Percentiles rank a stretch among this genome's conserved stretches.
phyloP scores from a whole-genome alignment of 2,113 vertebrate species.

The Copsychus sechellarum region DNA sequence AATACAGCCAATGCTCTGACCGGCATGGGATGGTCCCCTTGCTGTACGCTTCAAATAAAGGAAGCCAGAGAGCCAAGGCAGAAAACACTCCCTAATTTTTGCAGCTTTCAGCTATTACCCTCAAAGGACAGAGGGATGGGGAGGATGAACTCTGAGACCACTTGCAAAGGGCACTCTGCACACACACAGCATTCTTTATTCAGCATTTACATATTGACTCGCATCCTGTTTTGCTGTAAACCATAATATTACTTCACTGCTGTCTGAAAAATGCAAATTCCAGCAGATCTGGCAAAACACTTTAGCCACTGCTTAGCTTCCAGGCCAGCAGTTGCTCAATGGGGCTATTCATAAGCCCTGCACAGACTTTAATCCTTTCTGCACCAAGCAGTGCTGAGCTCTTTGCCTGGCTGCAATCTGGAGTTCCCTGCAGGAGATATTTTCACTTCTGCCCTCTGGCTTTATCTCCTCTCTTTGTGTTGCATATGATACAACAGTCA shows the following conservation, averaged over 20 bases:
- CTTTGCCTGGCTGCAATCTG: neutral
- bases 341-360: slow-evolving; percentile 19
- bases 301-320: slow-evolving; percentile 15
- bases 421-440: neutral
- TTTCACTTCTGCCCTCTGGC: slow-evolving; percentile 20
- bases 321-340: slow-evolving; percentile 44
- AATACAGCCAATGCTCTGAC: slow-evolving; percentile 59
- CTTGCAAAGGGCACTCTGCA: neutral
- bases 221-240: slow-evolving; percentile 58
- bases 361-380: neutral
- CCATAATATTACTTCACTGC: neutral
- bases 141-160: slow-evolving; percentile 10
- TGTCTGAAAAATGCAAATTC: slow-evolving; percentile 19
- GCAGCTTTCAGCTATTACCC: slow-evolving; percentile 58
- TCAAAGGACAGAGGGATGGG: slow-evolving; percentile 63
- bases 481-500: neutral
- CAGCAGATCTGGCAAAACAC: slow-evolving; percentile 44
- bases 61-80: slow-evolving; percentile 20
- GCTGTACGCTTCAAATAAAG: slow-evolving; percentile 61
- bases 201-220: neutral
- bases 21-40: slow-evolving; percentile 34
- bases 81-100: neutral
- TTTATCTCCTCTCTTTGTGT: neutral
- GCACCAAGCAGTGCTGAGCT: neutral
- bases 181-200: neutral